phyloP scores from a whole-genome alignment of 2,113 vertebrate genomes.

The Lynx canadensis region DNA sequence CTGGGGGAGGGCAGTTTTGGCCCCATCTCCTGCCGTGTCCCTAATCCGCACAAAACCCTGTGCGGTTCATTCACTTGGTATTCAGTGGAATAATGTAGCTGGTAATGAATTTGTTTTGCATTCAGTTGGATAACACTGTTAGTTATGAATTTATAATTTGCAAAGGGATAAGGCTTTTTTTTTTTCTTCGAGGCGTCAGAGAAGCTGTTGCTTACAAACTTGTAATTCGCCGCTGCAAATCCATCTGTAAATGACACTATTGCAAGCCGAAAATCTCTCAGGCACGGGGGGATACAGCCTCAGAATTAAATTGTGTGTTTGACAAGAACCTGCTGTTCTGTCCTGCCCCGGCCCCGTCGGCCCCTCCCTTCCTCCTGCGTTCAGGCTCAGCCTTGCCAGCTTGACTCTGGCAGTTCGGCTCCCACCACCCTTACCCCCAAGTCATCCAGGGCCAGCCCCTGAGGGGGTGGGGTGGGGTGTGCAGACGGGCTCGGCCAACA shows the following conservation, averaged over 20 bases:
- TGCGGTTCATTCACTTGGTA: conserved; percentile 68
- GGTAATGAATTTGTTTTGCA: conserved; percentile 70
- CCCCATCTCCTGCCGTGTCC: neutral
- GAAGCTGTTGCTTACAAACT: conserved; percentile 78
- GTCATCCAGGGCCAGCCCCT: neutral
- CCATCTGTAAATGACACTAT: conserved; percentile 51
- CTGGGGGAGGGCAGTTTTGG: neutral
- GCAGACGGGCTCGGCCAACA: neutral
- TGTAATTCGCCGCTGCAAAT: conserved; percentile 29
- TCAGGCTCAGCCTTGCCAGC: neutral
- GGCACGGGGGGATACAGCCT: conserved; percentile 56
- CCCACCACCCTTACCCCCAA: fast-evolving
- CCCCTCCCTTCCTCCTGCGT: neutral
- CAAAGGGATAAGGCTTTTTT: conserved; percentile 37
- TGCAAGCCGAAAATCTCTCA: conserved; percentile 61
- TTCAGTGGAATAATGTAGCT: conserved; percentile 54
- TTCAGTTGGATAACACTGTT: conserved; percentile 68
- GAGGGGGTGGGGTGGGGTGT: neutral
- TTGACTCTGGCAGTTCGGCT: neutral
- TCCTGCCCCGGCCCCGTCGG: neutral
- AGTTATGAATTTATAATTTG: conserved; percentile 75
- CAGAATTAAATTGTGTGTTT: conserved; percentile 74
- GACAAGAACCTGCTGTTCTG: conserved; percentile 62
- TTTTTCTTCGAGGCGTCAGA: conserved; percentile 59
- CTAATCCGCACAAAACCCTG: neutral